Evolutionary conservation across 2,888 invertebrate species (phyloP), one percentile per base, ranked within the genome.

Genomic region (Netelia fuscicornis): DNA sequence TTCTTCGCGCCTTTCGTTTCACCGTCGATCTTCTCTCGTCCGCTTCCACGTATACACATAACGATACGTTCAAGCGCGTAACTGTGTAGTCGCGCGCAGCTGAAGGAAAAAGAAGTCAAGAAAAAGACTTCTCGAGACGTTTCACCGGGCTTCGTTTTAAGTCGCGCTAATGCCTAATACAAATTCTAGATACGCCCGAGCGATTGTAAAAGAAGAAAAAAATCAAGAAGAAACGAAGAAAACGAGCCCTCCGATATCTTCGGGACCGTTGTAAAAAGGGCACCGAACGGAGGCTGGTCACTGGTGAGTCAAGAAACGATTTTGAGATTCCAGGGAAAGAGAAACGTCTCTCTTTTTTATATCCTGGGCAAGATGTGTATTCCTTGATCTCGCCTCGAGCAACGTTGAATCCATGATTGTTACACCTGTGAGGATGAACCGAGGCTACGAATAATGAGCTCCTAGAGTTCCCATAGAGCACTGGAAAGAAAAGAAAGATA

Each of bases 121-220:
- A 60, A 52, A 30, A 30, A 30, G 30, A 54, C 72, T 77, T 80
- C 68, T 83, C 54, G 56, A 17, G 23, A 60, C 62, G 75, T 54
- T 76, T 23, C 54, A 54, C 37, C 58, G 44, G 20, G 8, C 42
- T 13, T 72, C 17, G 30, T 58, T 48, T 48, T 25, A 60, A 74
- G 81, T 70, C 76, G 67, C 76, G 58, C 85, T 83, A 83, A 87
- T 86, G 79, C 86, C 80, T 77, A 80, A 86, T 86, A 85, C 84
- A 87, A 85, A 87, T 87, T 85, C 78, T 48, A 87, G 86, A 82
- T 84, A 81, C 80, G 84, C 70, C 76, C 77, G 54, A 58, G 56
- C 70, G 85, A 85, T 84, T 81, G 80, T 52, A 42, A 68, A 54
- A 44, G 44, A 68, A 30, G 0, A 48, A 48, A 48, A 48, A 84